Base-by-base conservation (phyloP, 2,113 vertebrate genomes). In the Hippocampus guttulatus region DNA sequence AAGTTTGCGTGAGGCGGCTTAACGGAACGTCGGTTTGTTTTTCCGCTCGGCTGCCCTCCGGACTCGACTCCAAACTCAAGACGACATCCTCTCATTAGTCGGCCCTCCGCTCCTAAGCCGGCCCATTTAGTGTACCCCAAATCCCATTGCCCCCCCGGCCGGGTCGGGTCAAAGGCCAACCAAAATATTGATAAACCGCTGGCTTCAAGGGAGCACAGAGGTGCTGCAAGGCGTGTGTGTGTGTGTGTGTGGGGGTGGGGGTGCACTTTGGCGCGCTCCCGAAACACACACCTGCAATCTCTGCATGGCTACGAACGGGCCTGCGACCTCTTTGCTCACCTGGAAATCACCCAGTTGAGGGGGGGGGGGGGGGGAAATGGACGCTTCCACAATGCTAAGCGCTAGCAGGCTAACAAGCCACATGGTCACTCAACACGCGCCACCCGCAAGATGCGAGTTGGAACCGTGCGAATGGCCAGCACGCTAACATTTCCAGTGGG, bases 161-260 rank as follows among this genome's bases (percentile, higher is more conserved):
- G 77, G 90, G 89, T 87, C 85, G 69, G 83, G 92, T 92, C 91
- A 90, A 90, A 92, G 91, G 90, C 87, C 92, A 76, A 87, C 80
- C 86, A 91, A 92, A 92, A 92, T 92, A 92, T 92, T 92, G 90
- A 91, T 91, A 85, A 90, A 91, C 85, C 90, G 89, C 89, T 91
- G 89, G 89, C 89, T 91, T 85, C 78, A 86, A 85, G 81, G 79
- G 63, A 81, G 74, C 71, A 27, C 73, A 43, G 57, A 60, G 58
- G 71, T 43, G 75, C 66, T 62, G 74, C 27, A 61, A 38, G 33
- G 33, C 5, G 5, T 5, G 33, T 38, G 33, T 20, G 27, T 23
- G 14, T 27, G 27, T 60, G 75, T 79, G 75, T 80, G 84, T 82
- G 49, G 2, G 66, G 45, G 63, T 49, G 60, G 75, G 86, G 81